These are phyloP conservation scores for Sphenopsis melanotis DNA, from an alignment of 2,797 vertebrate genomes.

Conservation along the genomic window DNA sequence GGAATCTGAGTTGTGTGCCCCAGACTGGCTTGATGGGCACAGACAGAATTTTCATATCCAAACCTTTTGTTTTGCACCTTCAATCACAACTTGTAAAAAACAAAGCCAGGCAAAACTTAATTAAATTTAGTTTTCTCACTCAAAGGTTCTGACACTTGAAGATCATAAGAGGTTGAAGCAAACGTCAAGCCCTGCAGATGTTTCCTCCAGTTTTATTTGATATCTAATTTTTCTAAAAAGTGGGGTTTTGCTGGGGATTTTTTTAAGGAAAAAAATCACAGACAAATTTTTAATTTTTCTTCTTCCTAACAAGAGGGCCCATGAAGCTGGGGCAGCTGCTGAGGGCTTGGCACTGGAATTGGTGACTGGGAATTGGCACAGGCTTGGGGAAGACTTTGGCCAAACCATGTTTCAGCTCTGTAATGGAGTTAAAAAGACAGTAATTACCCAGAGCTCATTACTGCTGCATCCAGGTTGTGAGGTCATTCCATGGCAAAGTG, in stretches of 20 bases:
- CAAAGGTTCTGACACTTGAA: not conserved
- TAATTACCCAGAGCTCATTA: not conserved
- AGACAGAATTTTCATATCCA: not conserved
- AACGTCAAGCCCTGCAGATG: not conserved
- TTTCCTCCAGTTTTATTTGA: not conserved
- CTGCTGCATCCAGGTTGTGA: not conserved
- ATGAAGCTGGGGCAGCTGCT: not conserved
- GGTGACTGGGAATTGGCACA: not conserved
- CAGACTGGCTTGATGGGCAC: not conserved
- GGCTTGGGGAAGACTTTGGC: not conserved
- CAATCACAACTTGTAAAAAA: not conserved
- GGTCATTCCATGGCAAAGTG: not conserved
- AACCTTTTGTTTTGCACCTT: not conserved
- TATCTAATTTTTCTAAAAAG: not conserved
- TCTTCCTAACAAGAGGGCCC: not conserved
- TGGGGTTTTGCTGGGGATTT: accelerated
- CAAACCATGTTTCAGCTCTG: not conserved
- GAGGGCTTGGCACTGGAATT: not conserved
- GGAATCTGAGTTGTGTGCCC: not conserved
- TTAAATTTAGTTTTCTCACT: not conserved
- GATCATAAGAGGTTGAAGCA: not conserved
- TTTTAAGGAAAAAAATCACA: not conserved
- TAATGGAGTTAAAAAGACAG: not conserved
- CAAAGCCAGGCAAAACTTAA: not conserved
- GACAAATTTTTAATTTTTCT: not conserved